Base-by-base conservation (phyloP, 2,888 invertebrate species). In the Rutpela maculata region DNA sequence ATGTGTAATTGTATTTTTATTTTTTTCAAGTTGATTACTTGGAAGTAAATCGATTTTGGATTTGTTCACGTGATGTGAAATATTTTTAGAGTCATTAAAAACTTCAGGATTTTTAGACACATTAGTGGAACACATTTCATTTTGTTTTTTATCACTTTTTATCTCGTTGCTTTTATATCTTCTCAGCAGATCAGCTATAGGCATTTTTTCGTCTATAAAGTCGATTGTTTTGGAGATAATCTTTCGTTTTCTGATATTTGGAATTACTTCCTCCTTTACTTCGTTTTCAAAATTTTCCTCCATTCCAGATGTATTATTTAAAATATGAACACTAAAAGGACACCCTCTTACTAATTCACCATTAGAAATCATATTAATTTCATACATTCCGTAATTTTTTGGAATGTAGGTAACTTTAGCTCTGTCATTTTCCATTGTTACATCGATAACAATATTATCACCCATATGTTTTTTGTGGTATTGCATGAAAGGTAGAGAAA, bases 331-430 rank as follows among this genome's bases (percentile, higher is more conserved):
- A 71, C 87, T 87, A 83, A 91, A 93, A 0, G 93, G 93, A 22
- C 93, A 93, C n/a, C 93, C 93, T 43, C 91, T 90, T 57, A 93
- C 89, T 83, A 91, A 90, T 84, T 91, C 91, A 0, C 92, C 92
- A 85, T 91, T 90, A 73, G 91, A 92, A 17, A 92, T 91, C 60
- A 93, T 90, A 38, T 90, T 91, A 55, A 93, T 89, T 87, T 92
- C 91, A 84, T 93, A 92, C 84, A 91, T 91, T 3, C 93, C 93
- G 84, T 91, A 90, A 78, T 90, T 87, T 62, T 88, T 90, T 0
- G 92, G 92, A 1, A 88, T 87, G 78, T 92, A 93, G 56, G 89
- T 89, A 57, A 93, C 88, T 88, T 91, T 92, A 0, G 90, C 90
- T 81, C 92, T 90, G 79, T 92, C 92, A 31, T 87, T 85, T 83